phyloP scores from a whole-genome alignment of 2,113 vertebrate species.

The Mungos mungo region DNA sequence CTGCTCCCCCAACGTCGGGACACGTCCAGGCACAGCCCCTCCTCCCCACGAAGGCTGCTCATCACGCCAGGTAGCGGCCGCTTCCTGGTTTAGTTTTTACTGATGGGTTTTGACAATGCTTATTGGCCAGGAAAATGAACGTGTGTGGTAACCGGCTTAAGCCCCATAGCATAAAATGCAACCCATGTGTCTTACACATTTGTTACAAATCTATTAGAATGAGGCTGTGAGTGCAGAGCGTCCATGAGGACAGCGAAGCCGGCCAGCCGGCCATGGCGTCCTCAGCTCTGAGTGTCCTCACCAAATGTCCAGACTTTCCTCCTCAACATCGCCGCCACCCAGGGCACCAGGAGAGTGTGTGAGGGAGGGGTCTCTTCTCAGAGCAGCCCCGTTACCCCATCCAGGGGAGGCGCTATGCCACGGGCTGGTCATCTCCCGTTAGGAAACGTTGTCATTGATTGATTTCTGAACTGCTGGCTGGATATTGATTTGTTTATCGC shows the following conservation, averaged over 20 bases:
- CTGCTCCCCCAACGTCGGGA: not conserved
- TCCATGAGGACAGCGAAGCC: accelerated
- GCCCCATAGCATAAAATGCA: not conserved
- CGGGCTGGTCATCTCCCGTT: too few relatives aligned
- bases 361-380: not conserved
- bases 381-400: not conserved
- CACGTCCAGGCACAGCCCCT: accelerated
- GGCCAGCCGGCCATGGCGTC: not conserved
- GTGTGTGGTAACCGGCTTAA: not conserved
- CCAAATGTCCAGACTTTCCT: not conserved
- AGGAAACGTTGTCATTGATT: accelerated
- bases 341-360: accelerated
- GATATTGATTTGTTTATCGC: accelerated
- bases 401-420: not conserved
- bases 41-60: not conserved
- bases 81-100: not conserved
- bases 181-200: not conserved
- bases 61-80: accelerated
- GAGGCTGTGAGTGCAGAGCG: accelerated
- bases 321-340: accelerated
- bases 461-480: not conserved
- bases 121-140: not conserved
- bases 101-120: not conserved
- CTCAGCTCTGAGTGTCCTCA: not conserved
- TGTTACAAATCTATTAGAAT: not conserved